Evolutionary conservation across 2,888 invertebrate genomes (phyloP), one percentile per base, ranked within the genome.

Genomic region (Clusia tigrina): DNA sequence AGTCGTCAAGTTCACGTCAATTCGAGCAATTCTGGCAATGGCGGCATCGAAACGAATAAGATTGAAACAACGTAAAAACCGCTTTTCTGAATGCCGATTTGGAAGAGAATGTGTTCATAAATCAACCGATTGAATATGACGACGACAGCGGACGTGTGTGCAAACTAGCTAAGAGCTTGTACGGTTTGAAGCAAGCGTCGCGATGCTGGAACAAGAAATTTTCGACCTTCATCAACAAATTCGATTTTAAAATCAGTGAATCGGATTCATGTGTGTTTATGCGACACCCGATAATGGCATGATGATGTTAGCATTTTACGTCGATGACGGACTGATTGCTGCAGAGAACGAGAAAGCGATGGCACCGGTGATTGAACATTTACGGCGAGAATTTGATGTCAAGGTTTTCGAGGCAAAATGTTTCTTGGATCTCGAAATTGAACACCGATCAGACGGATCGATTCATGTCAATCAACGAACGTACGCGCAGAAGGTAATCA

Each of bases 211-310:
- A 74, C 23, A 23, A 59, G 42, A 71, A 67, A 59, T 69, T 77
- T 24, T 62, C 64, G 6, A 53, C 67, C 10, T 68, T 73, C 53
- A 38, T 75, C 18, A 24, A 62, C 1, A 69, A 60, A 38, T 70
- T 73, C 64, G 66, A 66, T 17, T 65, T 75, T 22, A 65, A 66
- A 53, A 59, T 69, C 54, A 70, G 68, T 58, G 53, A 60, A 20
- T 65, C 68, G n/a, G 78, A 77, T 66, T 66, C 70, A n/a, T 75
- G 77, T 60, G 69, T 77, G 10, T 77, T 71, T 59, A 18, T 60
- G 26, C 59, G 62, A 15, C 37, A 65, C 38, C 56, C 48, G 58
- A 55, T 23, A 55, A 66, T 38, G 58, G 17, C n/a, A 54, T 48
- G 15, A 52, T 70, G 3, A 65, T 74, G 12, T 17, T 75, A 2